Percentiles rank a stretch among this genome's conserved stretches.
Evolutionary conservation across 2,888 invertebrate genomes (phyloP).

Genomic region (Melinaea marsaeus): DNA sequence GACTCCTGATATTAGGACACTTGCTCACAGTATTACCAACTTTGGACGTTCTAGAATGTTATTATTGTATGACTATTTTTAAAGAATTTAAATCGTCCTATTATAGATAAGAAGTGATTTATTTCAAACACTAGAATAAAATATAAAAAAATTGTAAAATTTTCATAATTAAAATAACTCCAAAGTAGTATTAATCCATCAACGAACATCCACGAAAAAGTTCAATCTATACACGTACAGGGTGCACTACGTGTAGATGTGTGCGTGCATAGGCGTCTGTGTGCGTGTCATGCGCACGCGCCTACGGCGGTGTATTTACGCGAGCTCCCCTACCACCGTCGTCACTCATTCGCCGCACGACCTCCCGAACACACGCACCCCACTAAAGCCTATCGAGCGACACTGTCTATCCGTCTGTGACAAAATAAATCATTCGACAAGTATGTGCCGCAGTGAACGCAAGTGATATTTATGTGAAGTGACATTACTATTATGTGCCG

Average conservation of each 20-base stretch:
- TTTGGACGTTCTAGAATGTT: background rate
- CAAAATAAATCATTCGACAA: slow-evolving; percentile 47
- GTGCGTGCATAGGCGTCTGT: slow-evolving; percentile 43
- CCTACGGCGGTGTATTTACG: slow-evolving; percentile 70
- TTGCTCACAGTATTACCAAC: slow-evolving; percentile 18
- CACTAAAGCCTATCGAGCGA: slow-evolving; percentile 54
- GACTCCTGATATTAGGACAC: slow-evolving; percentile 40
- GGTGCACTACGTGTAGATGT: slow-evolving; percentile 22
- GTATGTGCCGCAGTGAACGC: slow-evolving; percentile 67
- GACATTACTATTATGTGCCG: slow-evolving; percentile 70
- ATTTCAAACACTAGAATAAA: too few relatives aligned
- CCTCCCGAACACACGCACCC: slow-evolving; percentile 70
- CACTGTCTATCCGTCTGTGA: slow-evolving; percentile 36
- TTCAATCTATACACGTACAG: slow-evolving; percentile 3
- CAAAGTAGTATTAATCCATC: too few relatives aligned
- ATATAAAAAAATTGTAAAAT: too few relatives aligned
- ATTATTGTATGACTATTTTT: background rate
- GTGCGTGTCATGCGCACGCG: slow-evolving; percentile 56
- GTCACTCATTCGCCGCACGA: slow-evolving; percentile 75
- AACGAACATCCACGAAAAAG: slow-evolving; percentile 26
- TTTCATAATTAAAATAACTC: too few relatives aligned
- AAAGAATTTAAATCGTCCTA: too few relatives aligned
- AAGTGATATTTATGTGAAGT: slow-evolving; percentile 54
- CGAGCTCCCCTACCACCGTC: slow-evolving; percentile 72
- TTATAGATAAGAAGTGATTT: too few relatives aligned